These are phyloP conservation scores for Platichthys flesus DNA, from an alignment of 2,113 vertebrate genomes.

Conservation along the genomic window DNA sequence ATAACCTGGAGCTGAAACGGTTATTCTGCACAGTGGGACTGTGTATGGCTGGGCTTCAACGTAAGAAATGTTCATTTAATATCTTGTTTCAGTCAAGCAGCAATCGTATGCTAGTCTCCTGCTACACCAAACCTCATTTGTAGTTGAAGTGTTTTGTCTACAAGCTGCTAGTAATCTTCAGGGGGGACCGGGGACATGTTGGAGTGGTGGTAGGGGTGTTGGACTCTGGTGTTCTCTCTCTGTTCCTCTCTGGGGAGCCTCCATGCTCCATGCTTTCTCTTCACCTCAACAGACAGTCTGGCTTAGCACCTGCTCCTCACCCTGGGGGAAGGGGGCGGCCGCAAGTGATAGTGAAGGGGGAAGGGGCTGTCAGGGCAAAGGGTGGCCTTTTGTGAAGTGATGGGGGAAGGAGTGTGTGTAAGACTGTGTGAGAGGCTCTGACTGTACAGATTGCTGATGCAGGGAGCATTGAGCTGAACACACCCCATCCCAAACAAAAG, in stretches of 20 bases:
- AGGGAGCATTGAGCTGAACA: slow-evolving; percentile 25
- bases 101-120: background rate
- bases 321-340: slow-evolving; percentile 27
- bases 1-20: no score
- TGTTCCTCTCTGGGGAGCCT: slow-evolving; percentile 43
- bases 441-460: slow-evolving; percentile 47
- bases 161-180: background rate
- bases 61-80: no score
- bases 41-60: no score
- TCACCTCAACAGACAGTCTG: slow-evolving; percentile 62
- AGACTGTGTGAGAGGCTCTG: slow-evolving; percentile 19
- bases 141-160: background rate
- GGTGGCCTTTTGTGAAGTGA: slow-evolving; percentile 51
- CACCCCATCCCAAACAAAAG: slow-evolving; percentile 33
- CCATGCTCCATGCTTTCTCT: slow-evolving; percentile 44
- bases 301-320: slow-evolving; percentile 72
- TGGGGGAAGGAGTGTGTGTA: slow-evolving; percentile 41
- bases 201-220: background rate
- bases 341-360: slow-evolving; percentile 10
- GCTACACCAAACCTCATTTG: background rate
- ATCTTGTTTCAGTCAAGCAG: no score
- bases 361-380: slow-evolving; percentile 1
- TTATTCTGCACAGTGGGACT: background rate
- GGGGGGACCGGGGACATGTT: background rate
- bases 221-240: background rate